A percentile compares a stretch with the other conserved stretches of the same genome.
Evolutionary conservation across 2,113 vertebrate species (phyloP).

Genomic region (Stigmatopora argus): DNA sequence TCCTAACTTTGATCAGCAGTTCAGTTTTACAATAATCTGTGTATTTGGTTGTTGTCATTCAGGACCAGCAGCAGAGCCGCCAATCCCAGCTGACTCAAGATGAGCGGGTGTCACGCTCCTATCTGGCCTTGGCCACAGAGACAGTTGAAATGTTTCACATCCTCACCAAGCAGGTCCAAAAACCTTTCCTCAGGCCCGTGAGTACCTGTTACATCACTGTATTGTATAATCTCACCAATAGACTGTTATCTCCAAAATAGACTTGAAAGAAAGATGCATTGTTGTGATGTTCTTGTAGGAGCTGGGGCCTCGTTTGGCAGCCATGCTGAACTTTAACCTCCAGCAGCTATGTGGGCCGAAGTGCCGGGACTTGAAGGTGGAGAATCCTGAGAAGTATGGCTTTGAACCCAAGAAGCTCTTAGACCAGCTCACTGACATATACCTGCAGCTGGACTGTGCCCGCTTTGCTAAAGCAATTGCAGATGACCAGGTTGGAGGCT

Average conservation of each 20-base stretch:
- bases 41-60: constrained; percentile 1
- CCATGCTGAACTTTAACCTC: constrained; percentile 98
- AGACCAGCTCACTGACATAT: constrained; percentile 98
- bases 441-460: constrained; percentile 92
- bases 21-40: background rate
- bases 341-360: constrained; percentile 97
- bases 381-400: constrained; percentile 97
- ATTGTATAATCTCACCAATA: background rate
- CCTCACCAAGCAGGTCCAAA: constrained; percentile 98
- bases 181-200: constrained; percentile 96
- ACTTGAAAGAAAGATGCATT: background rate
- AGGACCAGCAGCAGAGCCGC: constrained; percentile 97
- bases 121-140: constrained; percentile 93
- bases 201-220: constrained; percentile 58
- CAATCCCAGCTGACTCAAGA: constrained; percentile 97
- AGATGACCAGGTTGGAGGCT: constrained; percentile 86
- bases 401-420: constrained; percentile 99
- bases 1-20: background rate
- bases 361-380: constrained; percentile 96
- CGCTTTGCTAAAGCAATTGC: constrained; percentile 97
- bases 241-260: background rate
- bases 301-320: constrained; percentile 90
- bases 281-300: constrained; percentile 69
- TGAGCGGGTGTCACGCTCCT: constrained; percentile 93
- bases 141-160: constrained; percentile 99